These are phyloP conservation scores for Butastur rufipennis DNA, from an alignment of 2,113 vertebrate species.

Conservation along the genomic window DNA sequence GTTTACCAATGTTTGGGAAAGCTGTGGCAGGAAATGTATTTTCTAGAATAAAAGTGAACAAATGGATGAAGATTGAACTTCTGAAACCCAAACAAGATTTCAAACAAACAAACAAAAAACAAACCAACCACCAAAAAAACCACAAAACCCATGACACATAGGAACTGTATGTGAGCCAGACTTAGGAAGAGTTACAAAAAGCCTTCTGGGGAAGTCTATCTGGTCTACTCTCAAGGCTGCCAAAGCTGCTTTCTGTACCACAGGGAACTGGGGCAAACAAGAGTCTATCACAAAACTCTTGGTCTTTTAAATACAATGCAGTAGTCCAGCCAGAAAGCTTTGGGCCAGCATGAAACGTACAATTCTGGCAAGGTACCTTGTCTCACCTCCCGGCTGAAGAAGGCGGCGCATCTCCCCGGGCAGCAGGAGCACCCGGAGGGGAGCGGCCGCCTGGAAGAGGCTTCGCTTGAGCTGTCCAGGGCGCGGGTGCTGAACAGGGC, in stretches of 20 bases:
- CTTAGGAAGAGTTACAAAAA: background rate
- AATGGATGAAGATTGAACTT: background rate
- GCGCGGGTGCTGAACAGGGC: slow-evolving; percentile 12
- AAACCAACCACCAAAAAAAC: too few species aligned
- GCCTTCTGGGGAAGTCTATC: background rate
- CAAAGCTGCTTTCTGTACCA: background rate
- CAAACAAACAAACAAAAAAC: too few species aligned
- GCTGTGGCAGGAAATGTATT: background rate
- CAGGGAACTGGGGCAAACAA: background rate
- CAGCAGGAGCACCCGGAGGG: background rate
- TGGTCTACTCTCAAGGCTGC: background rate
- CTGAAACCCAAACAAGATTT: background rate
- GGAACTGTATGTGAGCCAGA: background rate
- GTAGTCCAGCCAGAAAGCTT: fast-evolving
- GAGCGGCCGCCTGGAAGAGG: background rate
- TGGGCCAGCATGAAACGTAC: fast-evolving
- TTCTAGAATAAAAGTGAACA: background rate
- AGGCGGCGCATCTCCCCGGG: fast-evolving
- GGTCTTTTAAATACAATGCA: fast-evolving
- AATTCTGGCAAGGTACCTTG: fast-evolving
- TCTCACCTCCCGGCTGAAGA: fast-evolving
- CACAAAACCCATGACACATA: too few species aligned
- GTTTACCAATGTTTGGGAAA: background rate
- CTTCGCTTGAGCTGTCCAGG: slow-evolving; percentile 15
- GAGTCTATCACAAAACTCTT: too few species aligned